Percentiles rank a stretch among this genome's conserved stretches.
Conservation (phyloP, 2,113 vertebrate genomes). For the Oryctolagus cuniculus region DNA sequence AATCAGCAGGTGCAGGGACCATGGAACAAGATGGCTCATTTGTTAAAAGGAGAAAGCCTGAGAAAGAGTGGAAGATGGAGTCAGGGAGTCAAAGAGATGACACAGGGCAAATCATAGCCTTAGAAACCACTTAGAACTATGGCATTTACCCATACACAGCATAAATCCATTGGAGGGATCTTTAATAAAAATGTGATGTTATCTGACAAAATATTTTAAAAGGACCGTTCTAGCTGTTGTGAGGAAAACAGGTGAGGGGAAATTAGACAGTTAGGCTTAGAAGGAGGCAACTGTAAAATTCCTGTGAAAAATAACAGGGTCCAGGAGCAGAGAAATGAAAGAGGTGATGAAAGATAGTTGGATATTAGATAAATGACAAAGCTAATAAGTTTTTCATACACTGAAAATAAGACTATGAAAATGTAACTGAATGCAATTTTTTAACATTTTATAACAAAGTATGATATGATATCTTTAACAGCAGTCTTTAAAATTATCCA, state of each 20-base stretch:
- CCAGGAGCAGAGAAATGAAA: constrained; percentile 48
- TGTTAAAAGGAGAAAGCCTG: not conserved
- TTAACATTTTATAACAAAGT: not conserved
- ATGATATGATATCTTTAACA: constrained; percentile 17
- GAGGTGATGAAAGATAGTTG: constrained; percentile 40
- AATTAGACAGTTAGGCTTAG: not conserved
- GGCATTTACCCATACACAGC: not conserved
- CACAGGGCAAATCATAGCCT: not conserved
- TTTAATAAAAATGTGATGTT: not conserved
- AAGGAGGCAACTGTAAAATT: not conserved
- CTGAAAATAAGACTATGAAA: constrained; percentile 41
- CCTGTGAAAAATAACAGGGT: constrained; percentile 28
- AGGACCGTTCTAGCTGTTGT: not conserved
- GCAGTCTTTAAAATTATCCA: constrained; percentile 10
- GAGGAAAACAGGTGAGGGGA: not conserved
- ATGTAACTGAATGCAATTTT: constrained; percentile 3
- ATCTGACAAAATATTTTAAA: not conserved
- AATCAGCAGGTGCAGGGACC: constrained; percentile 14
- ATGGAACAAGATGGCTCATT: not conserved
- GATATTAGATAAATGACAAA: constrained; percentile 1
- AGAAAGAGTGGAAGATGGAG: not conserved
- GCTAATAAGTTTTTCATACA: constrained; percentile 48
- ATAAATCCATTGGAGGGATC: not conserved
- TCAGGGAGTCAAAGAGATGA: not conserved
- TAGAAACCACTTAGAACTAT: not conserved